These are phyloP conservation scores for Urocitellus parryii DNA, from an alignment of 2,113 vertebrate species.

Conservation along the genomic window DNA sequence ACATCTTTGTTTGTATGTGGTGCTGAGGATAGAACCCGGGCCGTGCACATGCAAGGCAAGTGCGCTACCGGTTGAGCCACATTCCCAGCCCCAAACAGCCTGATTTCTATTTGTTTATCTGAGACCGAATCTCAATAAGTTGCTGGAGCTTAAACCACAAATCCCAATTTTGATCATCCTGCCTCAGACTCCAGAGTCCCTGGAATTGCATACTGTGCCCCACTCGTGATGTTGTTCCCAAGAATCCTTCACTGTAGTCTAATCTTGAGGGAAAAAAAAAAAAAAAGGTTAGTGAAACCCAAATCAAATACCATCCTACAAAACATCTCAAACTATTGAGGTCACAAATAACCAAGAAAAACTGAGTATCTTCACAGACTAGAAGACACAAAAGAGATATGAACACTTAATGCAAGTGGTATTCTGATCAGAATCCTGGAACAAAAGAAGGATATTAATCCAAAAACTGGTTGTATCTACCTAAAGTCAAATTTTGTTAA, in stretches of 20 bases:
- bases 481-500: background rate
- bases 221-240: background rate
- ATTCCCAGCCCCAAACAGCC: no score
- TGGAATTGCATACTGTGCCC: no score
- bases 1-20: no score
- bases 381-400: background rate
- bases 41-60: no score
- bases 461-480: background rate
- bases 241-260: background rate
- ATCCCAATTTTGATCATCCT: no score
- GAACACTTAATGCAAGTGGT: background rate
- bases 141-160: no score
- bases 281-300: background rate
- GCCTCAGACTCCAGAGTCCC: no score
- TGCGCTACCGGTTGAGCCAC: no score
- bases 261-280: background rate
- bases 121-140: no score
- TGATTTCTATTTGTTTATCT: no score
- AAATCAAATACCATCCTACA: background rate
- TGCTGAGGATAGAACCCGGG: no score
- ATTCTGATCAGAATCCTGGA: background rate
- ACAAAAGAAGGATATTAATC: background rate
- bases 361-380: background rate
- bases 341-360: constrained; percentile 1
- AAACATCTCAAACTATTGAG: background rate